Conservation (phyloP, 1,140 invertebrate genomes). For the Diorhabda carinulata region DNA sequence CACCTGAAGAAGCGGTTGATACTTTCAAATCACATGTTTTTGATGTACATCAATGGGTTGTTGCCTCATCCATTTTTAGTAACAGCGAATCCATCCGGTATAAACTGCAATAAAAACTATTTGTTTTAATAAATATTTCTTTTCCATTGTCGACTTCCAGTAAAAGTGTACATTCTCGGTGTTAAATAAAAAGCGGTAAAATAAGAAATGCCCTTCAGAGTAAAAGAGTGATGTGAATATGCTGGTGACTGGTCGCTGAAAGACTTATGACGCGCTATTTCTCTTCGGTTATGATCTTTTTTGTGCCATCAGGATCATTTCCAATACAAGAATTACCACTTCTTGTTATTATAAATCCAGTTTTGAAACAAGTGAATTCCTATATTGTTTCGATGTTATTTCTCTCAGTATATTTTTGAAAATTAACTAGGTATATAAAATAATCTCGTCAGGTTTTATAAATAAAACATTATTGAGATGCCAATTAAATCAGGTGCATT, state of each 20-base stretch:
- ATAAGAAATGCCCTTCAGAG: conserved; percentile 14
- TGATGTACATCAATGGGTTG: no score
- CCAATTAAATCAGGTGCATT: conserved; percentile 8
- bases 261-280: conserved; percentile 29
- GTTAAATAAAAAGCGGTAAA: conserved; percentile 16
- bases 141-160: no score
- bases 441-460: conserved; percentile 9
- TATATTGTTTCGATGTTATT: conserved; percentile 26
- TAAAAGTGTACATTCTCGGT: conserved; percentile 11
- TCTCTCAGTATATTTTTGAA: conserved; percentile 14
- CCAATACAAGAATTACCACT: conserved; percentile 34
- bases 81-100: no score
- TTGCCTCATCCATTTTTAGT: no score
- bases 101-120: no score
- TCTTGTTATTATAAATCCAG: conserved; percentile 32
- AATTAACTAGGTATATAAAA: neutral
- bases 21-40: no score
- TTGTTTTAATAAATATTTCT: no score
- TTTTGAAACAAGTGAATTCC: conserved; percentile 32
- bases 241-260: conserved; percentile 18
- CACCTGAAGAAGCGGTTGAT: no score
- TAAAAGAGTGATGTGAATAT: conserved; percentile 16
- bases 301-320: conserved; percentile 29
- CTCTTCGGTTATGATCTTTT: conserved; percentile 30
- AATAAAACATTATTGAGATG: conserved; percentile 8